phyloP scores from a whole-genome alignment of 2,113 vertebrate genomes.

The Aphyosemion australe region DNA sequence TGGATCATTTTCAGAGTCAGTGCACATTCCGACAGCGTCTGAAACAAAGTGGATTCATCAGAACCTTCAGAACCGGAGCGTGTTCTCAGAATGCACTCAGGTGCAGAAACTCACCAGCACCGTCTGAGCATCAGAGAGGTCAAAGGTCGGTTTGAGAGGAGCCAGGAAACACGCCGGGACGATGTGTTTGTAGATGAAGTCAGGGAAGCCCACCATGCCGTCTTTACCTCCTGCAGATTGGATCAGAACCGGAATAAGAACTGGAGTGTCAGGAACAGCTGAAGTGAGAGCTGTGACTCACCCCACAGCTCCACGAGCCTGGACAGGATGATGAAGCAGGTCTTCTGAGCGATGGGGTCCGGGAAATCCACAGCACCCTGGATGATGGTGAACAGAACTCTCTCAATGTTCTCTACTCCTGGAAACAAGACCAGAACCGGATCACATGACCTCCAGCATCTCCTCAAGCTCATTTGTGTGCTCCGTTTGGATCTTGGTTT shows the following conservation, averaged over 20 bases:
- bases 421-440: not conserved
- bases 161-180: conserved; percentile 96
- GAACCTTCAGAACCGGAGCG: not conserved
- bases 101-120: conserved; percentile 83
- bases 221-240: conserved; percentile 89
- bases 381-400: conserved; percentile 92
- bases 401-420: conserved; percentile 93
- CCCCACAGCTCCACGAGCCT: conserved; percentile 90
- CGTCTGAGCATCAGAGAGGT: conserved; percentile 95
- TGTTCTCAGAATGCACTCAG: not conserved
- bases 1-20: conserved; percentile 95
- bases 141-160: conserved; percentile 95
- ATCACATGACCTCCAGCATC: not conserved
- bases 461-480: too few relatives aligned
- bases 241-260: not conserved
- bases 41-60: conserved; percentile 20
- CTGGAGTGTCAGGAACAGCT: too few relatives aligned
- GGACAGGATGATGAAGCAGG: conserved; percentile 95
- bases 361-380: conserved; percentile 97
- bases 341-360: conserved; percentile 96
- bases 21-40: conserved; percentile 95
- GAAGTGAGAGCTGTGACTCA: conserved; percentile 10
- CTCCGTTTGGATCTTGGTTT: too few relatives aligned
- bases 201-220: conserved; percentile 93
- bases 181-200: conserved; percentile 98